Evolutionary conservation across 2,888 invertebrate species (phyloP), one percentile per base, ranked within the genome.

Genomic region (Leucophenga montana): DNA sequence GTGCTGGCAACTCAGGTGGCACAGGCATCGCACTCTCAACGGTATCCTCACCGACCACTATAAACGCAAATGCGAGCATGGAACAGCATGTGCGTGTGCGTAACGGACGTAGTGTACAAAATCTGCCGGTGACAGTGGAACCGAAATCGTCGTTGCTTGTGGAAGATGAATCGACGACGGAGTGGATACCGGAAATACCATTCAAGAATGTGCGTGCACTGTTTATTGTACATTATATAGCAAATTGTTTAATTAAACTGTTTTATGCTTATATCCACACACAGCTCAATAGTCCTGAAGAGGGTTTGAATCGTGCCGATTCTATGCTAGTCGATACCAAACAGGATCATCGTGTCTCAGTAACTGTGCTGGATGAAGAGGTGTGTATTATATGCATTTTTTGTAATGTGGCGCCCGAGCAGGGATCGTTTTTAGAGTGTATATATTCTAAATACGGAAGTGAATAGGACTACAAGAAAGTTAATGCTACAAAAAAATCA

Each of bases 111-210:
- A 85, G 84, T 64, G 70, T 78, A 6, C 84, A 84, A 18, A 83
- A 78, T 65, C 73, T 80, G 0, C 39, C 39, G 39, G 39, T 39
- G 9, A 33, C 50, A n/a, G 50, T 50, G 6, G 86, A 83, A 70
- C 88, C 90, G 1, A 91, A 90, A 79, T 90, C 90, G 11, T 73
- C 84, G 78, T 91, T 91, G 68, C n/a, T n/a, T n/a, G 90, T 92
- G 1, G 95, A 95, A 31, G 95, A 95, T 53, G 95, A 95, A 79
- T 92, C 92, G 70, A 93, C 93, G 0, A 92, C 93, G 0, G 95
- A 95, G 81, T 97, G 96, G 96, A 95, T 93, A 22, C 96, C 97
- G 0, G 97, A 97, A 90, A 95, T 96, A 87, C 97, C 96, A 0
- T 97, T 97, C 86, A 94, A 95, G 90, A 95, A 96, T 89, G 96